Evolutionary conservation across 1,140 invertebrate genomes (phyloP).

Genomic region (Scaptomyza montana): DNA sequence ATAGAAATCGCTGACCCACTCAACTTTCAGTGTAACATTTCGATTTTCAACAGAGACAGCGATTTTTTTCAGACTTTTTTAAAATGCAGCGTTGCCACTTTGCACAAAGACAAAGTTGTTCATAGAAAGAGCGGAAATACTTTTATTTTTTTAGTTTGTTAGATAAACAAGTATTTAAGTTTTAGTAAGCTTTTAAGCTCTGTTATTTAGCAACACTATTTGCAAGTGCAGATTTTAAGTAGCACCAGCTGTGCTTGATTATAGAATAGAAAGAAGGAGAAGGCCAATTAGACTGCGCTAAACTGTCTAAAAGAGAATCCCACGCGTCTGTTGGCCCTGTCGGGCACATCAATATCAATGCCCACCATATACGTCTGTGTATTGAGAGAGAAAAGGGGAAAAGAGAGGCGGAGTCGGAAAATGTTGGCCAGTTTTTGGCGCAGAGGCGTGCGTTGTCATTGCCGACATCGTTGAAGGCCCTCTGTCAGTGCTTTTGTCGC

Average conservation of each 20-base stretch:
- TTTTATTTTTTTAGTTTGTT: not conserved
- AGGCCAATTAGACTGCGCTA: constrained; percentile 37
- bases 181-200: too few relatives aligned
- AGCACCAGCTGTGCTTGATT: constrained; percentile 6
- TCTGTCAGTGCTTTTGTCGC: constrained; percentile 65
- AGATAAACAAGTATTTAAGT: too few relatives aligned
- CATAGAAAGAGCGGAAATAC: not conserved
- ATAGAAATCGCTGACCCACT: constrained; percentile 36
- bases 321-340: constrained; percentile 21
- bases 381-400: not conserved
- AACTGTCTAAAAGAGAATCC: constrained; percentile 31
- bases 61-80: constrained; percentile 8
- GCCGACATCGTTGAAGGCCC: constrained; percentile 46
- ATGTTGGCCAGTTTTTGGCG: constrained; percentile 61
- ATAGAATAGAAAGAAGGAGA: not conserved
- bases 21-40: constrained; percentile 29
- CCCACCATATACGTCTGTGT: constrained; percentile 25
- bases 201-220: constrained; percentile 13
- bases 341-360: constrained; percentile 44
- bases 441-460: constrained; percentile 52
- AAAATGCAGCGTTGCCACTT: constrained; percentile 9
- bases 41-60: constrained; percentile 8
- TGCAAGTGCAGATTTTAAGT: not conserved
- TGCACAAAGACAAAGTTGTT: not conserved
- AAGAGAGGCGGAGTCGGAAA: not conserved